Evolutionary conservation across 2,888 invertebrate species (phyloP), one percentile per base, ranked within the genome.

Genomic region (Norana najaformis): DNA sequence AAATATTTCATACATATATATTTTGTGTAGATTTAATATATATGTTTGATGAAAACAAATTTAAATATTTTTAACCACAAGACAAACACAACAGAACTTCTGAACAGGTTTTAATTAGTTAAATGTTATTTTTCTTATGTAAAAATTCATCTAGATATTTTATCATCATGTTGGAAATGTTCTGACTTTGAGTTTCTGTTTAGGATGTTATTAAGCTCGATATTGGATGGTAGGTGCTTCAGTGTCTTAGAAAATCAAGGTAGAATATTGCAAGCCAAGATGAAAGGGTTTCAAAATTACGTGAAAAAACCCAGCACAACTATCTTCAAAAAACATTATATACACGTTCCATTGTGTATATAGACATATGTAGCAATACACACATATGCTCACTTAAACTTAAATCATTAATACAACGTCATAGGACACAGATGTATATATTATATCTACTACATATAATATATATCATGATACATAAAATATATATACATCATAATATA

Each of bases 1-100:
- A 69, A 69, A 69, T 69, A 69, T 69, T n/a, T 69, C 69, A 69
- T 69, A 69, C 69, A n/a, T n/a, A 69, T 30, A n/a, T 69, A 69
- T 30, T 69, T 69, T 69, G 30, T 5, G 47, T 8, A 69, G 30
- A 69, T 69, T 69, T n/a, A n/a, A n/a, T n/a, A 69, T n/a, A n/a
- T n/a, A n/a, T 47, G 18, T 47, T 20, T 47, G 47, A 30, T 69
- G 6, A n/a, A n/a, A 69, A 30, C 30, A n/a, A 69, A 69, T n/a
- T 5, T 8, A 69, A 69, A 69, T n/a, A 30, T 69, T 69, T n/a
- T 69, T 69, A 69, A 69, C 30, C 69, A 69, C 20, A 11, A 47
- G 23, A 69, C 30, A 69, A 69, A 69, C 69, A 69, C 69, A 69
- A 69, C n/a, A n/a, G 69, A 69, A 69, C 30, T 69, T 69, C 8